phyloP scores from a whole-genome alignment of 2,888 invertebrate species.

The Silvanus unidentatus region DNA sequence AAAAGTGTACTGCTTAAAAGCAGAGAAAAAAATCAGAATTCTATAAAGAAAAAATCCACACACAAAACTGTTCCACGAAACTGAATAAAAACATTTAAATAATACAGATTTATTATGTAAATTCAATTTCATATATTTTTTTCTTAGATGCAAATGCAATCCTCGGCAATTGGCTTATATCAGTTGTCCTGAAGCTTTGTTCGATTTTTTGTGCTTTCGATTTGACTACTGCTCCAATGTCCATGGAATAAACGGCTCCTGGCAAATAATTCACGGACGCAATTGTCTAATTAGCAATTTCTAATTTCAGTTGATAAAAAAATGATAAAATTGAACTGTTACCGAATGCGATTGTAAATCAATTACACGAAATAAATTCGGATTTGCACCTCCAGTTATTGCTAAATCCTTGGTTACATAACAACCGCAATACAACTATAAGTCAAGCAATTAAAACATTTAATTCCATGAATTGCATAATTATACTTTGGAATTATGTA shows the following conservation, averaged over 20 bases:
- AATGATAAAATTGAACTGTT: slow-evolving; percentile 34
- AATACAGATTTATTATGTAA: too few relatives aligned
- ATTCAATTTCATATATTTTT: slow-evolving; percentile 51
- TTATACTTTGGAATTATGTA: slow-evolving; percentile 33
- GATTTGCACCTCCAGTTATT: slow-evolving; percentile 57
- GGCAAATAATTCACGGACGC: slow-evolving; percentile 52
- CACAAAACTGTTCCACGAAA: slow-evolving; percentile 13
- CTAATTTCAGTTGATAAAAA: slow-evolving; percentile 13
- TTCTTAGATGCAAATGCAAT: slow-evolving; percentile 52
- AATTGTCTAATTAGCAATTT: slow-evolving; percentile 47
- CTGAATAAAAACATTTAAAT: slow-evolving; percentile 6
- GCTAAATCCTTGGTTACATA: slow-evolving; percentile 53
- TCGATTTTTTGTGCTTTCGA: slow-evolving; percentile 40
- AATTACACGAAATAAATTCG: slow-evolving; percentile 56
- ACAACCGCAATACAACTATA: slow-evolving; percentile 58
- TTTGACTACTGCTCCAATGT: slow-evolving; percentile 48
- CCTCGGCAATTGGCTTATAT: slow-evolving; percentile 43
- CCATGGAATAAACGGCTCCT: slow-evolving; percentile 53
- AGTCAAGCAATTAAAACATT: too few relatives aligned
- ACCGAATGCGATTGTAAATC: slow-evolving; percentile 55
- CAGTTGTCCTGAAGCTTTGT: slow-evolving; percentile 18
- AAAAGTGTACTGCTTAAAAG: slow-evolving; percentile 58
- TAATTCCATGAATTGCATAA: slow-evolving; percentile 11
- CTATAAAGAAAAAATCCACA: slow-evolving; percentile 37
- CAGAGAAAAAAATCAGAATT: slow-evolving; percentile 48